These are phyloP conservation scores for Torymus tubicola DNA, from an alignment of 2,888 invertebrate genomes.

Conservation along the genomic window DNA sequence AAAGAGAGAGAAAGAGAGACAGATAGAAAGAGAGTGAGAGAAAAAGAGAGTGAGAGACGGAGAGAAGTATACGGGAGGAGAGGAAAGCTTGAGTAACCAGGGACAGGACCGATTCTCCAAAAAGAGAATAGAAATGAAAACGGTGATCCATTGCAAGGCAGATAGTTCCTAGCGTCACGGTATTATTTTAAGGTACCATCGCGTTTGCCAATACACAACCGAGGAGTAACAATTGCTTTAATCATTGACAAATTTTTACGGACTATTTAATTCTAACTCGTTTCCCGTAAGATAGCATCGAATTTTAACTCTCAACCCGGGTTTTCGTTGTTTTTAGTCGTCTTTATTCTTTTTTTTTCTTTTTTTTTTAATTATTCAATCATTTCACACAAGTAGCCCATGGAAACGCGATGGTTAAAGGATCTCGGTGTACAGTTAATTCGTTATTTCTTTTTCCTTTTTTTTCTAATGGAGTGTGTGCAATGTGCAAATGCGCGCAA, in stretches of 20 bases:
- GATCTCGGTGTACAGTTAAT: constrained; percentile 74
- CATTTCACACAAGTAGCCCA: neutral
- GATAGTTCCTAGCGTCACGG: constrained; percentile 75
- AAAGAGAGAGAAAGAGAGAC: constrained; percentile 30
- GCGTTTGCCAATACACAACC: constrained; percentile 64
- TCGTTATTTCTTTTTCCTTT: constrained; percentile 64
- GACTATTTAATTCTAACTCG: neutral
- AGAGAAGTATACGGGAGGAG: neutral
- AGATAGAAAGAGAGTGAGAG: constrained; percentile 18
- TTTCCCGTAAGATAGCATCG: no score
- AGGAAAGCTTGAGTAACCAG: neutral
- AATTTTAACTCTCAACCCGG: neutral
- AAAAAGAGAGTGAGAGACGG: neutral
- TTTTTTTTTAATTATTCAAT: neutral
- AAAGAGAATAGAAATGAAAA: constrained; percentile 7
- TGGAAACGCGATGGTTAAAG: constrained; percentile 69
- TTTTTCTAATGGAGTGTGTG: constrained; percentile 59
- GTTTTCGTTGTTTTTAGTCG: neutral
- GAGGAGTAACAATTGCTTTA: neutral
- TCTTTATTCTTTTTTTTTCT: neutral
- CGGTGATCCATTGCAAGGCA: constrained; percentile 65
- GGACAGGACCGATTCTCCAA: neutral
- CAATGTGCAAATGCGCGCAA: constrained; percentile 56
- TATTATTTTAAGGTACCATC: constrained; percentile 74
- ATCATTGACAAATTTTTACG: no score